These are phyloP conservation scores for Trinorchestia longiramus DNA, from an alignment of 1,140 invertebrate species.

Conservation along the genomic window DNA sequence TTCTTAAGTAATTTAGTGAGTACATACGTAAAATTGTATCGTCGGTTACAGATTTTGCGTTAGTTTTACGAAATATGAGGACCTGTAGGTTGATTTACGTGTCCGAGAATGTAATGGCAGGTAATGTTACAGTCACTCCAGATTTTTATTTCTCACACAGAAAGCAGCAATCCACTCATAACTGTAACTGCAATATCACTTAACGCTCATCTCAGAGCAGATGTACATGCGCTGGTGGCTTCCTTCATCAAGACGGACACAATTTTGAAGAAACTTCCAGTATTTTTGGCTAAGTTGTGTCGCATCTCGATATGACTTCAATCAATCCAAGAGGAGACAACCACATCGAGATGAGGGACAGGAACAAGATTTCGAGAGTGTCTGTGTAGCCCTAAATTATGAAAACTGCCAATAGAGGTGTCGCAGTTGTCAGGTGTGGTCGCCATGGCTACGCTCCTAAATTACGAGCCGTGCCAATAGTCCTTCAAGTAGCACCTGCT, in stretches of 20 bases:
- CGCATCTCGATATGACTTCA: neutral
- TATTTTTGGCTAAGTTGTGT: neutral
- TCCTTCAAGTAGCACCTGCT: neutral
- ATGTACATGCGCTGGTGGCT: neutral
- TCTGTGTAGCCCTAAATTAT: neutral
- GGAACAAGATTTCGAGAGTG: neutral
- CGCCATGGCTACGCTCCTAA: neutral
- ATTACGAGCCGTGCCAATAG: slow-evolving; percentile 4
- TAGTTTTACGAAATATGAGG: too few relatives aligned
- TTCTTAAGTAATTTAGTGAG: too few relatives aligned
- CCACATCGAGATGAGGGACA: neutral
- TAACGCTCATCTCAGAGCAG: too few relatives aligned
- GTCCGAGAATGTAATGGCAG: too few relatives aligned
- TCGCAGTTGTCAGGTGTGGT: slow-evolving; percentile 4
- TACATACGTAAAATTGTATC: too few relatives aligned
- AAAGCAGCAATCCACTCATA: too few relatives aligned
- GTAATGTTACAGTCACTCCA: too few relatives aligned
- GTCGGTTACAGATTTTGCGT: too few relatives aligned
- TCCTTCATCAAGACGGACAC: neutral
- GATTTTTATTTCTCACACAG: too few relatives aligned
- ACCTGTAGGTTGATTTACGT: too few relatives aligned
- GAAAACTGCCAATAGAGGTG: neutral
- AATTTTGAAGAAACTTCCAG: neutral
- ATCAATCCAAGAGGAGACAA: neutral
- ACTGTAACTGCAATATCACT: too few relatives aligned